These are phyloP conservation scores for Oreamnos americanus DNA, from an alignment of 2,113 vertebrate genomes.

Conservation along the genomic window DNA sequence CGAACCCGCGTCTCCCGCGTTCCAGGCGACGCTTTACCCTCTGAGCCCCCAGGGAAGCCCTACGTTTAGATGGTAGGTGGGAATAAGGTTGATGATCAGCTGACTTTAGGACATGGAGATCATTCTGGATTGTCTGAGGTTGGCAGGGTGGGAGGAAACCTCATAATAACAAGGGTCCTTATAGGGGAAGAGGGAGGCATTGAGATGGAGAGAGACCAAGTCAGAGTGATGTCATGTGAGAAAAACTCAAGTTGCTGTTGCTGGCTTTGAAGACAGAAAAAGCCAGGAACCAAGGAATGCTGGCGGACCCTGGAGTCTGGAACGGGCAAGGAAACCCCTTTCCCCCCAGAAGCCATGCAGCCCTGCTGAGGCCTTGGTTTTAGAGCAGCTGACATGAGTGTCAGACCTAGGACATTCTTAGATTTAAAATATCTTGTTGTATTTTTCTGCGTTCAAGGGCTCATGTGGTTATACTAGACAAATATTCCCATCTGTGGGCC, in stretches of 20 bases:
- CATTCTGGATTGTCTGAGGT: neutral
- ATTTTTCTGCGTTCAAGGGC: neutral
- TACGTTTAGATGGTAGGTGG: neutral
- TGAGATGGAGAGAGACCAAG: neutral
- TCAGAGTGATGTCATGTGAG: neutral
- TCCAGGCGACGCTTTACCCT: too few relatives aligned
- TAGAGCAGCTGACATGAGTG: neutral
- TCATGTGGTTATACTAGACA: neutral
- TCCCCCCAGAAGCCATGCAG: neutral
- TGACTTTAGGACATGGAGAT: neutral
- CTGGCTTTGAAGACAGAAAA: neutral
- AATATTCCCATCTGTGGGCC: neutral
- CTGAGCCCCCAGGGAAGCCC: too few relatives aligned
- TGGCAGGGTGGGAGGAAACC: neutral
- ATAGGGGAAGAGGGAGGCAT: neutral
- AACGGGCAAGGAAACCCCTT: neutral
- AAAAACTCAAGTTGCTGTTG: neutral
- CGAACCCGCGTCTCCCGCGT: too few relatives aligned
- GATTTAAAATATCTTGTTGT: neutral
- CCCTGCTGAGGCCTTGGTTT: neutral
- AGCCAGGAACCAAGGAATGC: neutral
- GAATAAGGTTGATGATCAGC: neutral
- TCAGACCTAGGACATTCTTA: neutral
- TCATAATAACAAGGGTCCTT: neutral
- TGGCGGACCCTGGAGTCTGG: neutral